Evolutionary conservation across 2,888 invertebrate genomes (phyloP).

Genomic region (Chaetogeoica ovagalla): DNA sequence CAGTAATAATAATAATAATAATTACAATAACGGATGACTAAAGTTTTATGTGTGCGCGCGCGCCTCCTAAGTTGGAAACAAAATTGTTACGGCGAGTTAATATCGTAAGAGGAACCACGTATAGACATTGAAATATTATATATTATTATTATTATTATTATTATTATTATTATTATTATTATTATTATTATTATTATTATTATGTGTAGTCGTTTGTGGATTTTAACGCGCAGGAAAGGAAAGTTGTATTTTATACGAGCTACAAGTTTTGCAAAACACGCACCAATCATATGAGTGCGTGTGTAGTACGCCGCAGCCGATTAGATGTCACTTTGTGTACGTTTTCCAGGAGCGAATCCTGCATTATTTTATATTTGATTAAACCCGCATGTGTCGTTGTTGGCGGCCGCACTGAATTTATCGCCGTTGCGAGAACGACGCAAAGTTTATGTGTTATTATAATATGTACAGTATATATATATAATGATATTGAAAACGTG

Average conservation of each 20-base stretch:
- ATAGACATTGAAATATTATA: background rate
- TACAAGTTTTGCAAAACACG: background rate
- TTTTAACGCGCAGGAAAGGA: background rate
- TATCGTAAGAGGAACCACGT: background rate
- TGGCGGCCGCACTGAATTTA: constrained; percentile 19
- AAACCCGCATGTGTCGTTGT: background rate
- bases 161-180: too few species aligned
- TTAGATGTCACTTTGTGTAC: constrained; percentile 3
- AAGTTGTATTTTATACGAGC: background rate
- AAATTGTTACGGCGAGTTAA: background rate
- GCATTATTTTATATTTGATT: constrained; percentile 15
- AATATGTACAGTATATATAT: too few species aligned
- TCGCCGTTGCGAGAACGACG: background rate
- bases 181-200: too few species aligned
- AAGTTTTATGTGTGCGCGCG: background rate
- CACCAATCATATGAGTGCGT: background rate
- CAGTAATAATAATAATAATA: background rate
- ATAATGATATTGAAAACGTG: constrained; percentile 21
- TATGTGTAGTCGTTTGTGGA: background rate
- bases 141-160: too few species aligned
- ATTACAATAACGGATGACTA: background rate
- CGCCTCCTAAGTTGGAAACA: background rate
- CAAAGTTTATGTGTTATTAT: too few species aligned
- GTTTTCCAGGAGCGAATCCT: constrained; percentile 8
- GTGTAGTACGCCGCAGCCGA: background rate